Base-by-base conservation (phyloP, 2,797 vertebrate genomes). In the Coendou prehensilis region DNA sequence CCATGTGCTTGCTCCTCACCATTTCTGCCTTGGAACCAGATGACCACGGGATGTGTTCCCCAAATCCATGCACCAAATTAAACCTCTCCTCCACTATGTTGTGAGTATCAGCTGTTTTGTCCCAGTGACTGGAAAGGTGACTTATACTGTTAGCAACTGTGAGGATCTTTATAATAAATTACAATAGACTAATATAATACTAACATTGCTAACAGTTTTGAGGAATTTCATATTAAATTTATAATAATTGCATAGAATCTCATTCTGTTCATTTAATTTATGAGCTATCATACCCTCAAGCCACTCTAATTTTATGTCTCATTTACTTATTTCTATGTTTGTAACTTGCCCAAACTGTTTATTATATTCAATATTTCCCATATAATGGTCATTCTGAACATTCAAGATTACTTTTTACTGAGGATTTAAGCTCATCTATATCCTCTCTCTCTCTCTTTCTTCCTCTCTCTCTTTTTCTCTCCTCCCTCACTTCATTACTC, bases 271-370 rank as follows among this genome's bases (percentile, higher is more conserved):
- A 84, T 89, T 87, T 9, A 89, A 80, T 92, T 92, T 47, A 61
- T 87, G 78, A 87, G 14, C 1, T 57, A 83, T 52, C 2, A 59
- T 76, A 84, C 0, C 14, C 30, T 80, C 0, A 83, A 86, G 52
- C 75, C 26, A 87, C 45, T 92, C 79, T 26, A 54, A 22, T 37
- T 93, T 85, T 94, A n/a, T 56, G 33, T n/a, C 93, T 7, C 4
- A 17, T 89, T 93, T 87, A 64, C 10, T 83, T 83, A 67, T 45
- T 87, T 89, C 8, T 26, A 63, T 81, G 97, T 86, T 90, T 96
- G 6, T 76, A 96, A 95, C n/a, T 86, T 56, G 28, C 23, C 37
- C 45, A 84, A 61, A 89, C 7, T 57, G 3, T 30, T 94, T 89
- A 71, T 67, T 89, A 59, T 78, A 78, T 67, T 92, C 23, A 73